Evolutionary conservation across 1,140 invertebrate genomes (phyloP), one percentile per base, ranked within the genome.

Genomic region (Drepana arcuata): DNA sequence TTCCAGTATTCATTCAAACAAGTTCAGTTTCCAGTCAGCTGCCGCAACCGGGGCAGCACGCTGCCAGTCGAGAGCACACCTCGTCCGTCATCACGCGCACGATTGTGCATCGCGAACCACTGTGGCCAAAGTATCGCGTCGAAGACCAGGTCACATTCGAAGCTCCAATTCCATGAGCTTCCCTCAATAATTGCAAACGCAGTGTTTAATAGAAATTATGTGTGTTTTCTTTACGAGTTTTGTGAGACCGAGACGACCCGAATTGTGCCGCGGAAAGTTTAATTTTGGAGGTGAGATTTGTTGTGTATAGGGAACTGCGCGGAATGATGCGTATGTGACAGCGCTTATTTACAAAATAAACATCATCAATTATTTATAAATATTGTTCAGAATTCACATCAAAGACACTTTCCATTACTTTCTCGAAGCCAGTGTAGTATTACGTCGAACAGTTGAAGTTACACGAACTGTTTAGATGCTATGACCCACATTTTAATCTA

Each of bases 201-300:
- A 42, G 43, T 46, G 37, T 18, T 15, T 24, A 45, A 37, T 35
- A 30, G 23, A n/a, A n/a, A n/a, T n/a, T n/a, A n/a, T n/a, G n/a
- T n/a, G n/a, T n/a, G n/a, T n/a, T n/a, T n/a, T n/a, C n/a, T n/a
- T n/a, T n/a, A n/a, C n/a, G n/a, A n/a, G n/a, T n/a, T n/a, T n/a
- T n/a, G n/a, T n/a, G n/a, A n/a, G n/a, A n/a, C n/a, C n/a, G n/a
- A n/a, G n/a, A n/a, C n/a, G n/a, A n/a, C n/a, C n/a, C n/a, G n/a
- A 34, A 23, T 34, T 24, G 21, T 34, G 32, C n/a, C n/a, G n/a
- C 23, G 13, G 12, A 12, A n/a, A 24, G 14, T 34, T 34, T 14
- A 25, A 27, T 24, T 34, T 14, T 34, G 39, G 31, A 53, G 36
- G 46, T 54, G 25, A 46, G 46, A 12, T 45, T 40, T 28, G 31